These are phyloP conservation scores for Thryonomys swinderianus DNA, from an alignment of 2,113 vertebrate genomes.

Conservation along the genomic window DNA sequence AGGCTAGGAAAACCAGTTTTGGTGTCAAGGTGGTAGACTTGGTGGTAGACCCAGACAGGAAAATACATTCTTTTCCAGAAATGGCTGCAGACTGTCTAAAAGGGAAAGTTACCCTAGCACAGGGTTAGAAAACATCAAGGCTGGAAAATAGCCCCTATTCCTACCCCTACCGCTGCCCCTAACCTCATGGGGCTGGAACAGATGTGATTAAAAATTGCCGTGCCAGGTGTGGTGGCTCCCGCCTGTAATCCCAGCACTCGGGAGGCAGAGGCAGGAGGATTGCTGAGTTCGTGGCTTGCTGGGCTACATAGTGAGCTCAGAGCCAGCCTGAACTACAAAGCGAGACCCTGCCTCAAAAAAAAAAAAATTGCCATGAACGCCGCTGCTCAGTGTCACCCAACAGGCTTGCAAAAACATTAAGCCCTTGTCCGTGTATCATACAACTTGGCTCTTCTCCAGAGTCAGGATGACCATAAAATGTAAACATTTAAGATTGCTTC, in stretches of 20 bases:
- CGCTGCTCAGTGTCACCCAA: not conserved
- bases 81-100: not conserved
- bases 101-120: not conserved
- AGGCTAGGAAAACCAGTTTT: not conserved
- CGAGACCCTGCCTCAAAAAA: too few relatives aligned
- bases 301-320: too few relatives aligned
- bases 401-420: not conserved
- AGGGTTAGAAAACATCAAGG: not conserved
- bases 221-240: too few relatives aligned
- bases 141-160: not conserved
- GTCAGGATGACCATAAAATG: not conserved
- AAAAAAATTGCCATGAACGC: not conserved
- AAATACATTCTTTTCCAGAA: not conserved
- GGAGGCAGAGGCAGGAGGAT: too few relatives aligned
- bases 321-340: too few relatives aligned
- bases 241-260: too few relatives aligned
- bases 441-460: not conserved
- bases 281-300: too few relatives aligned
- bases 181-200: not conserved
- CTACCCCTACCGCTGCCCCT: not conserved
- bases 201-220: not conserved
- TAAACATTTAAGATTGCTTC: not conserved
- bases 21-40: not conserved
- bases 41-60: not conserved
- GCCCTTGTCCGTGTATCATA: not conserved